Percentiles rank a stretch among this genome's conserved stretches.
Evolutionary conservation across 2,797 vertebrate species (phyloP).

Genomic region (Rhinella marina): DNA sequence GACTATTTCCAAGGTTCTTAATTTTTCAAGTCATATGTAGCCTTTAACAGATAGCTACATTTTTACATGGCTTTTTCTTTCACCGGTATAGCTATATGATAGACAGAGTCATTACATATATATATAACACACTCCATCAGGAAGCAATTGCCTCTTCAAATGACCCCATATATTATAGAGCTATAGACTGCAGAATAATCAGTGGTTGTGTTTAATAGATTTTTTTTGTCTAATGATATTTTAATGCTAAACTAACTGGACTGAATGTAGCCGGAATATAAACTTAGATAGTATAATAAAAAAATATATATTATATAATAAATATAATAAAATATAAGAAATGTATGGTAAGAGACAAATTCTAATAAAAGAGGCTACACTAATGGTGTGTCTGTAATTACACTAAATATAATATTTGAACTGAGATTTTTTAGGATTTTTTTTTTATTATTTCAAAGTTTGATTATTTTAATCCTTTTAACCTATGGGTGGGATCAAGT

Average conservation of each 20-base stretch:
- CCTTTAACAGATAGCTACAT: background rate
- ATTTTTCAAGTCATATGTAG: too few species aligned
- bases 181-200: constrained; percentile 33
- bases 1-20: too few species aligned
- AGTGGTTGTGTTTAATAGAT: constrained; percentile 20
- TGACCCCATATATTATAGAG: constrained; percentile 45
- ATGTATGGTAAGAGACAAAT: background rate
- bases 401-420: background rate
- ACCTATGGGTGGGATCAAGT: background rate
- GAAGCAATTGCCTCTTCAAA: constrained; percentile 50
- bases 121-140: constrained; percentile 50
- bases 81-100: background rate
- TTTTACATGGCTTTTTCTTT: background rate
- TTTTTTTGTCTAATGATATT: constrained; percentile 46
- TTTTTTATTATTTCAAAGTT: background rate
- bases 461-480: background rate
- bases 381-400: background rate
- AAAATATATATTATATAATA: too few species aligned
- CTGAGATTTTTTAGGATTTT: background rate
- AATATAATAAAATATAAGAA: too few species aligned
- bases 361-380: background rate
- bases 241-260: constrained; percentile 23
- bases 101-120: constrained; percentile 34
- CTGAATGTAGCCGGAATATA: background rate
- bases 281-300: too few species aligned